Base-by-base conservation (phyloP, 2,797 vertebrate genomes). In the Epinephelus malabaricus region DNA sequence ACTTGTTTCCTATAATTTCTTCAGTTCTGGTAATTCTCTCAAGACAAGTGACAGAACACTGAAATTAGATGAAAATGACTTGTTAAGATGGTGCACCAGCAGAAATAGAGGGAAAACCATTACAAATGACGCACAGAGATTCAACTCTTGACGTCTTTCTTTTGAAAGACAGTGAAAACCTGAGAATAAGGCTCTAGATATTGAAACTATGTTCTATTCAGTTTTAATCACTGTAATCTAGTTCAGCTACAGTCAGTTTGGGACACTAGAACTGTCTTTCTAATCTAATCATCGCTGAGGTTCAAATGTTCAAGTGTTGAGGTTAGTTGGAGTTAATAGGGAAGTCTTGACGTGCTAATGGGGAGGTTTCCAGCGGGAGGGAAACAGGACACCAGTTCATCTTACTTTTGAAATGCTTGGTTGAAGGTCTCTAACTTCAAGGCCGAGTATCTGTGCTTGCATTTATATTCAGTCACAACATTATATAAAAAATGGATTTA, bases 401-500 rank as follows among this genome's bases (percentile, higher is more conserved):
- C 94, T 95, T 95, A 95, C 94, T 95, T 94, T 95, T 71, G 93
- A 89, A 93, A 95, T 89, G 87, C 90, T 94, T 74, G 94, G 93
- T 85, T 85, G 94, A 64, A 93, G 92, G 86, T 95, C 94, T 94
- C 93, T 93, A 93, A 94, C 93, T 92, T 95, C 94, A 84, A 93
- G 93, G 91, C 94, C 94, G 92, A 95, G 94, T 93, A 95, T 95
- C 94, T 95, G 94, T 87, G 86, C 94, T 95, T 94, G 90, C 94
- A 93, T 95, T 94, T 93, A 94, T 88, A 93, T 94, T 92, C 75
- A 92, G 92, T 93, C 89, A 93, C 79, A 92, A 89, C 85, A 93
- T 89, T 84, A 86, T 84, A 90, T 84, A 78, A 73, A 88, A 87
- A 79, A 86, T 54, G n/a, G 53, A 85, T 88, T 85, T 67, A 59